These are phyloP conservation scores for Fregetta grallaria DNA, from an alignment of 2,113 vertebrate species.

Conservation along the genomic window DNA sequence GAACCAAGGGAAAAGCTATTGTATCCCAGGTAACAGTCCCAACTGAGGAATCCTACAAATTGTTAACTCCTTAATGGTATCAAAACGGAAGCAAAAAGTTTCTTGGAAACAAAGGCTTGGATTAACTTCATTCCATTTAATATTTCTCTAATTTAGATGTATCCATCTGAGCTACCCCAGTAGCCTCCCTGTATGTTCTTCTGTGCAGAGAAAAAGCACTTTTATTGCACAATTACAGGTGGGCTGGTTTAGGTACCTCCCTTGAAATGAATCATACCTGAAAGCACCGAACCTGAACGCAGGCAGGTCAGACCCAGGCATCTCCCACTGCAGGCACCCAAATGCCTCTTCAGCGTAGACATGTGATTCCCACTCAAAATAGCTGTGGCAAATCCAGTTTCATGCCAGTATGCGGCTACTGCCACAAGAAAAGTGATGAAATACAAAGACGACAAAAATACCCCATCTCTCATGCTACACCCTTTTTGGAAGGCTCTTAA, in stretches of 20 bases:
- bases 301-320: background rate
- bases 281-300: background rate
- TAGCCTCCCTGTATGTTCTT: background rate
- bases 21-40: background rate
- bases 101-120: background rate
- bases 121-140: background rate
- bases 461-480: background rate
- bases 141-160: background rate
- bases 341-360: background rate
- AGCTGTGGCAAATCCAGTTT: background rate
- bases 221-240: background rate
- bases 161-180: background rate
- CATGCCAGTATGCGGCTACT: background rate
- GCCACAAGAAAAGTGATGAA: background rate
- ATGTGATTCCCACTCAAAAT: background rate
- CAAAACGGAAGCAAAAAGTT: background rate
- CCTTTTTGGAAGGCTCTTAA: background rate
- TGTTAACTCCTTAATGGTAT: background rate
- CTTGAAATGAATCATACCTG: background rate
- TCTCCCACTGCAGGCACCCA: background rate
- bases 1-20: background rate
- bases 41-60: background rate
- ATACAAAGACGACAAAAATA: background rate
- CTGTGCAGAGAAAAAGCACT: background rate
- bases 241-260: background rate